These are phyloP conservation scores for Catharus minimus DNA, from an alignment of 2,113 vertebrate genomes.

Conservation along the genomic window DNA sequence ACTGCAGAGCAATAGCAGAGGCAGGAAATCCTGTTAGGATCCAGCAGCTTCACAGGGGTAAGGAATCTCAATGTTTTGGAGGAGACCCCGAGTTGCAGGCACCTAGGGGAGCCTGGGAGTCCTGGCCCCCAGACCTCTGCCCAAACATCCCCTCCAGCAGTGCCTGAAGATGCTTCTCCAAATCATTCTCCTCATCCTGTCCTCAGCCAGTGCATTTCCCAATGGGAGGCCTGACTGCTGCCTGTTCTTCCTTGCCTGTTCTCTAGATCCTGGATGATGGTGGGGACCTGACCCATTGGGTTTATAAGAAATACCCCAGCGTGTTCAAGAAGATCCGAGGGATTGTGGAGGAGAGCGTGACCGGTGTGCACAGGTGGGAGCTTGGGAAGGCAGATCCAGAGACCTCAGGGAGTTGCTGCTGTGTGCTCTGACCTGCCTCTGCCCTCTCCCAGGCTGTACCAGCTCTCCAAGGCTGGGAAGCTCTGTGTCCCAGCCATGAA, in stretches of 20 bases:
- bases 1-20: conserved; percentile 21
- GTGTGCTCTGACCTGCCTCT: conserved; percentile 22
- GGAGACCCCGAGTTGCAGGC: neutral
- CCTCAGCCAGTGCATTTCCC: neutral
- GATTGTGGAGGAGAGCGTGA: conserved; percentile 98
- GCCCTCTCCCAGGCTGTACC: conserved; percentile 85
- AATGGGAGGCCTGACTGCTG: conserved; percentile 53
- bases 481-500: conserved; percentile 98
- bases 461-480: conserved; percentile 97
- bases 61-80: neutral
- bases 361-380: conserved; percentile 92
- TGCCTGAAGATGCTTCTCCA: neutral
- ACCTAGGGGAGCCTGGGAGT: neutral
- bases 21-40: neutral
- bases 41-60: neutral
- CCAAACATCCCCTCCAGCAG: neutral
- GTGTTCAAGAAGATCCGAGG: conserved; percentile 96
- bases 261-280: conserved; percentile 95
- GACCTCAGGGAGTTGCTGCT: neutral
- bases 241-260: conserved; percentile 57
- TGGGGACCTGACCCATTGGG: conserved; percentile 98
- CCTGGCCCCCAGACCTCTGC: neutral
- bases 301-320: conserved; percentile 97
- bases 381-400: neutral
- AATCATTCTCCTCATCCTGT: neutral